Evolutionary conservation across 2,888 invertebrate genomes (phyloP).

Genomic region (Oligia latruncula): DNA sequence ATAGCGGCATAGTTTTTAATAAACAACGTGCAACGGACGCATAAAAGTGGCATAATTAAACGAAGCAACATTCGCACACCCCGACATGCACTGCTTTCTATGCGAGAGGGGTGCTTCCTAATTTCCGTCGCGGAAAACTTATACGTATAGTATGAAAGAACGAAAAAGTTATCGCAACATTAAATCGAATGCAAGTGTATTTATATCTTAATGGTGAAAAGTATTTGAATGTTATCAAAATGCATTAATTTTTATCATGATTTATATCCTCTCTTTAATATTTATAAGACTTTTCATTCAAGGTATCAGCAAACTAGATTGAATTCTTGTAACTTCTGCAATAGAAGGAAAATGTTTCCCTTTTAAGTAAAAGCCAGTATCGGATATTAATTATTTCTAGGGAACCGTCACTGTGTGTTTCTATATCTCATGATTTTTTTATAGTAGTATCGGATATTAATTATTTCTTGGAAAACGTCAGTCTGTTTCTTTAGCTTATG

Average conservation of each 20-base stretch:
- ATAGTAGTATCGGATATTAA: neutral
- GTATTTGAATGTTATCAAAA: slow-evolving; percentile 42
- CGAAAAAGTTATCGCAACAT: slow-evolving; percentile 57
- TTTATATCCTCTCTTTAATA: slow-evolving; percentile 3
- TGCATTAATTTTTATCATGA: slow-evolving; percentile 18
- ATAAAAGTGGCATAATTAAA: slow-evolving; percentile 2
- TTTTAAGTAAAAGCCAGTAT: no score
- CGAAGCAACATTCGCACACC: slow-evolving; percentile 22
- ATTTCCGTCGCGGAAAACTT: slow-evolving; percentile 71
- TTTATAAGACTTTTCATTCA: neutral
- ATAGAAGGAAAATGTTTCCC: neutral
- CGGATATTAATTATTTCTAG: neutral
- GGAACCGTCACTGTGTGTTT: neutral
- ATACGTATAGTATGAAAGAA: slow-evolving; percentile 59
- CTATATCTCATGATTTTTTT: neutral
- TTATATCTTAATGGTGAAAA: slow-evolving; percentile 4
- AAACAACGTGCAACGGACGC: slow-evolving; percentile 7
- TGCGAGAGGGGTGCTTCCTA: slow-evolving; percentile 71
- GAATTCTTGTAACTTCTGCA: neutral
- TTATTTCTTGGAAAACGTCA: neutral
- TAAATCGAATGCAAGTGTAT: slow-evolving; percentile 48
- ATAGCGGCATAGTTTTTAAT: neutral
- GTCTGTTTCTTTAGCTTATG: no score
- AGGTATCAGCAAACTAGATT: neutral
- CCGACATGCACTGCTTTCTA: slow-evolving; percentile 64